phyloP scores from a whole-genome alignment of 2,113 vertebrate genomes.

The Ibidorhyncha struthersii region DNA sequence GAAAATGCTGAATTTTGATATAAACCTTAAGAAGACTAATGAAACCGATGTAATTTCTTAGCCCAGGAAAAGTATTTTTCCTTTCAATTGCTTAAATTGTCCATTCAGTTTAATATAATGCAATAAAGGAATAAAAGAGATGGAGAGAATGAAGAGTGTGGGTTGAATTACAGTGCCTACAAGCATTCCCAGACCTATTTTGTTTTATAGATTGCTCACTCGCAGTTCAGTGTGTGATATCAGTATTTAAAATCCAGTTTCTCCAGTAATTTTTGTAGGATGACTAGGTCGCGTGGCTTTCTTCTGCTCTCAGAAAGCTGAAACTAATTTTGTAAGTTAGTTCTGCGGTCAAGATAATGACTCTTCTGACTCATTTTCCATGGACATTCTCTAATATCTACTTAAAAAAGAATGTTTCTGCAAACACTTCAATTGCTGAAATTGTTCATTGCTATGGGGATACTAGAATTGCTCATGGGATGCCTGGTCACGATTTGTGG shows the following conservation, averaged over 20 bases:
- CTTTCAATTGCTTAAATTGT: not conserved
- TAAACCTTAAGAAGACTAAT: not conserved
- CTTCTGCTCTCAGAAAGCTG: not conserved
- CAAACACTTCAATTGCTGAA: not conserved
- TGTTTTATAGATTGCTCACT: conserved; percentile 3
- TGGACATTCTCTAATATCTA: not conserved
- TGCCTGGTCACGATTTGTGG: not conserved
- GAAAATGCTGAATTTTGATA: not conserved
- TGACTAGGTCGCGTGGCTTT: not conserved
- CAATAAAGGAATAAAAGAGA: conserved; percentile 9
- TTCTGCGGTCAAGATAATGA: conserved; percentile 4
- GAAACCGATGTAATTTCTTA: not conserved
- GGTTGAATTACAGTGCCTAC: not conserved
- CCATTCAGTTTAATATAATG: not conserved
- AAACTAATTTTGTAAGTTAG: not conserved
- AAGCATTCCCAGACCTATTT: conserved; percentile 15
- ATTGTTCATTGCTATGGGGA: not conserved
- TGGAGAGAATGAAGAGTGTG: not conserved
- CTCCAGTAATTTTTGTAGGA: not conserved
- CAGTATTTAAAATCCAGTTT: conserved; percentile 6
- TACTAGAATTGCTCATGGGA: not conserved
- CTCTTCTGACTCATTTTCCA: conserved; percentile 12
- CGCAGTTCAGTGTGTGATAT: not conserved
- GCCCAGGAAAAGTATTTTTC: not conserved
- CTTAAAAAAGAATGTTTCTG: conserved; percentile 1